Base-by-base conservation (phyloP, 2,888 invertebrate genomes). In the Drosophila pseudotalamancana region DNA sequence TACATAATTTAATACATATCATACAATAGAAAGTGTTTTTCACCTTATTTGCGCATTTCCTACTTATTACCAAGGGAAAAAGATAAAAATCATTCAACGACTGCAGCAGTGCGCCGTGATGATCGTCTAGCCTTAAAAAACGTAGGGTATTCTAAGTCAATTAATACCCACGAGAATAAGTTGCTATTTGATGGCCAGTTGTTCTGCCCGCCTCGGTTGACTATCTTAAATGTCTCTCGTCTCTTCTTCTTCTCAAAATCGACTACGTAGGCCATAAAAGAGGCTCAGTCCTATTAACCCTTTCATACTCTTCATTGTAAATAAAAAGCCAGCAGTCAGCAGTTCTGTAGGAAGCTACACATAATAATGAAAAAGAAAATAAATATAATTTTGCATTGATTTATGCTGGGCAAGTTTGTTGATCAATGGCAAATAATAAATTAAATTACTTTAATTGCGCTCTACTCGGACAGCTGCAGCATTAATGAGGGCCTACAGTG, bases 391-490 rank as follows among this genome's bases (percentile, higher is more conserved):
- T 61, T 55, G 39, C 72, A 64, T 62, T 82, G 85, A 87, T 87
- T 82, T 87, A 82, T 87, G 69, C 62, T 35, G 50, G 18, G 29
- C 27, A 46, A 85, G 72, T 78, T 81, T 85, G 87, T 85, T 85
- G 87, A 82, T 82, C 83, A 82, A 82, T 82, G 86, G 78, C 79
- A 75, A 82, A 85, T 74, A 87, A 82, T 82, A 87, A 87, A 85
- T 87, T 62, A 82, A 82, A 87, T 85, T 75, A 87, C 72, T 87
- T 87, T 87, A 85, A 86, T 81, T 81, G 65, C 80, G 50, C 66
- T 65, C 56, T 62, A 55, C 72, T 64, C 23, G 55, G 63, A 80
- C 77, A 69, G 73, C 46, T 49, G 77, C 57, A 65, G 37, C 63
- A 68, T 63, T 77, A 80, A 77, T 80, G 74, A 63, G 72, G 12